Conservation (phyloP, 2,888 invertebrate genomes). For the Heliothis peltigera region DNA sequence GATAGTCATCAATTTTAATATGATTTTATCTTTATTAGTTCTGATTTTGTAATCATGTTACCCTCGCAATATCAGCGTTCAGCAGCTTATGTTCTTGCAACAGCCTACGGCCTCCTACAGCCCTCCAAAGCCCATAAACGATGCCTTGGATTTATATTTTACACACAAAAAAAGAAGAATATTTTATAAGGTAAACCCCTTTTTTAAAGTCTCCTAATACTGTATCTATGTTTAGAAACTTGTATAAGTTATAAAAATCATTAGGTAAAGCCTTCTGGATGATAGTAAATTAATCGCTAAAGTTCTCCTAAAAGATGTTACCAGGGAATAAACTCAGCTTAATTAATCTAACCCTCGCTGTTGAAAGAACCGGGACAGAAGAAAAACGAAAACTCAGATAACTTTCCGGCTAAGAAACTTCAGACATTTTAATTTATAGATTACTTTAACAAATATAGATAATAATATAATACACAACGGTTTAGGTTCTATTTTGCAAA, state of each 20-base stretch:
- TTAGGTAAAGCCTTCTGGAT: slow-evolving; percentile 16
- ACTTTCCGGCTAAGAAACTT: neutral
- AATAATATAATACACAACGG: neutral
- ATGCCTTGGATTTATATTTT: too few species aligned
- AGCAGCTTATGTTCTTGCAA: slow-evolving; percentile 23
- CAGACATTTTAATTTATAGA: neutral
- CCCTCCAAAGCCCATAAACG: too few species aligned
- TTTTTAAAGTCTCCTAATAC: too few species aligned
- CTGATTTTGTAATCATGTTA: slow-evolving; percentile 13
- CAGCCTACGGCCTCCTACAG: too few species aligned
- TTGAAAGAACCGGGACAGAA: neutral
- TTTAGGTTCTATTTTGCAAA: neutral
- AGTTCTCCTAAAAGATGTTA: neutral
- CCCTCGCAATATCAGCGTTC: slow-evolving; percentile 24
- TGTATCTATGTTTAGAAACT: too few species aligned
- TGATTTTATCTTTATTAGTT: slow-evolving; percentile 45
- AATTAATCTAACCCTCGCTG: slow-evolving; percentile 1
- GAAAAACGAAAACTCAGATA: slow-evolving; percentile 1
- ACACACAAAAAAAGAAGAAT: too few species aligned
- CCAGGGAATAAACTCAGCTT: slow-evolving; percentile 1
- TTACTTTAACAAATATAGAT: neutral
- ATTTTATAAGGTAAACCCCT: too few species aligned
- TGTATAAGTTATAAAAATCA: too few species aligned
- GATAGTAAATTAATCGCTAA: slow-evolving; percentile 13
- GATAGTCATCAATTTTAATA: slow-evolving; percentile 57